phyloP scores from a whole-genome alignment of 2,888 invertebrate species.

The Cheilosia vernalis region DNA sequence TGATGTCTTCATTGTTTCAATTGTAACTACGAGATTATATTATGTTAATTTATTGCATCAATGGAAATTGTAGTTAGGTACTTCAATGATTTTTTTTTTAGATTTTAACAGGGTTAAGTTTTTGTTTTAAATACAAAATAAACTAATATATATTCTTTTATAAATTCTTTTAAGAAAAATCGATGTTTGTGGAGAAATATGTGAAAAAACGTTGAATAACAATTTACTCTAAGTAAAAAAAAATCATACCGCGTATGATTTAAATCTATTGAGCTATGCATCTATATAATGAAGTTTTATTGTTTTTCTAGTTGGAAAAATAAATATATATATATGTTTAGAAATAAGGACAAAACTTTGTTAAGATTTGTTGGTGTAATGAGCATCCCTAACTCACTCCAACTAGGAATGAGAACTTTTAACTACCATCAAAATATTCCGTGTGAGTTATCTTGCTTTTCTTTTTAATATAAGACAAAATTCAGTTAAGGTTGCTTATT shows the following conservation, averaged over 20 bases:
- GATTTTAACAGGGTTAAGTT: conserved; percentile 29
- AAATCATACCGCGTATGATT: conserved; percentile 41
- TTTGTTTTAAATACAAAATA: conserved; percentile 39
- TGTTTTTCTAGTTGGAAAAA: conserved; percentile 36
- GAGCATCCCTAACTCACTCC: conserved; percentile 29
- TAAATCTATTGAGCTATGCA: conserved; percentile 34
- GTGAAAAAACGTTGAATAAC: conserved; percentile 33
- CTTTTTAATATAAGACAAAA: conserved; percentile 44
- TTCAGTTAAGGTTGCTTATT: conserved; percentile 68
- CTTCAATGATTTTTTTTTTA: conserved; percentile 53
- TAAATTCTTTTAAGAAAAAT: conserved; percentile 34
- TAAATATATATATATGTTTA: conserved; percentile 17
- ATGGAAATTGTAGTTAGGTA: conserved; percentile 66
- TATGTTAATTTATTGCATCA: conserved; percentile 68
- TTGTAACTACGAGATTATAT: conserved; percentile 39
- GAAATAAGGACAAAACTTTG: conserved; percentile 21
- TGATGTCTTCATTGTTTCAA: conserved; percentile 22
- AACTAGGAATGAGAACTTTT: conserved; percentile 32
- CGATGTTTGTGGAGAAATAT: conserved; percentile 44
- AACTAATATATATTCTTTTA: conserved; percentile 43
- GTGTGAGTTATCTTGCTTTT: conserved; percentile 17
- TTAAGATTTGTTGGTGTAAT: conserved; percentile 28
- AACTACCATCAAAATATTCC: conserved; percentile 15
- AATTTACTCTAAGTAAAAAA: conserved; percentile 30
- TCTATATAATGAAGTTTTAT: conserved; percentile 22